Evolutionary conservation across 2,797 vertebrate genomes (phyloP).

Genomic region (Poliocrania exsul): DNA sequence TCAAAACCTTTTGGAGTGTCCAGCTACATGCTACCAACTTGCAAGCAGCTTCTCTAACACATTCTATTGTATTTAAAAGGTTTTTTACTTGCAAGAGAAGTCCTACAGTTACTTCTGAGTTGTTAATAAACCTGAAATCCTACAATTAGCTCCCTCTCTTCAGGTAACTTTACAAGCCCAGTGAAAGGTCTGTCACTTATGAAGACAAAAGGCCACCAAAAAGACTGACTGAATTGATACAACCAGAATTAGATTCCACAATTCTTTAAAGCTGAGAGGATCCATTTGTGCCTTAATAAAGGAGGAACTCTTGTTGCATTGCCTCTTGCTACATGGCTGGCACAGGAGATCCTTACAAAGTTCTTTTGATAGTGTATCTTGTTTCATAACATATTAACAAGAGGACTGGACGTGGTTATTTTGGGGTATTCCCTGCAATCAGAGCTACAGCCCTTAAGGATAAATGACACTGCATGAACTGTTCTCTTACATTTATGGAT

Average conservation of each 20-base stretch:
- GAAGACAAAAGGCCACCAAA: background rate
- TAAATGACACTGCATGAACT: background rate
- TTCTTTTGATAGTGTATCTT: background rate
- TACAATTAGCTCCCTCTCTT: background rate
- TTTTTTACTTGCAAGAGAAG: background rate
- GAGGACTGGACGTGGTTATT: background rate
- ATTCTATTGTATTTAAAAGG: background rate
- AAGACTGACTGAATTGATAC: background rate
- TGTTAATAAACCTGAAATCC: background rate
- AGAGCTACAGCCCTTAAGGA: background rate
- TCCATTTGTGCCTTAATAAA: background rate
- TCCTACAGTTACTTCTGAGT: background rate
- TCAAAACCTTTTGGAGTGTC: background rate
- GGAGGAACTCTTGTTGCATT: background rate
- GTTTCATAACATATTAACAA: background rate
- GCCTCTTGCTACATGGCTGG: background rate
- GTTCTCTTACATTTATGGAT: background rate
- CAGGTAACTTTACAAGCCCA: background rate
- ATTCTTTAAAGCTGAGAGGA: background rate
- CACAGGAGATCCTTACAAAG: background rate
- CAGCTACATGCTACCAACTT: background rate
- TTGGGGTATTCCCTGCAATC: background rate
- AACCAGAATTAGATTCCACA: background rate
- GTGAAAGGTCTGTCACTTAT: background rate
- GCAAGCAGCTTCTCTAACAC: background rate